Conservation (phyloP, 30 jellyfish, hydroid and myxozoan species). For the Mastigias papua region DNA sequence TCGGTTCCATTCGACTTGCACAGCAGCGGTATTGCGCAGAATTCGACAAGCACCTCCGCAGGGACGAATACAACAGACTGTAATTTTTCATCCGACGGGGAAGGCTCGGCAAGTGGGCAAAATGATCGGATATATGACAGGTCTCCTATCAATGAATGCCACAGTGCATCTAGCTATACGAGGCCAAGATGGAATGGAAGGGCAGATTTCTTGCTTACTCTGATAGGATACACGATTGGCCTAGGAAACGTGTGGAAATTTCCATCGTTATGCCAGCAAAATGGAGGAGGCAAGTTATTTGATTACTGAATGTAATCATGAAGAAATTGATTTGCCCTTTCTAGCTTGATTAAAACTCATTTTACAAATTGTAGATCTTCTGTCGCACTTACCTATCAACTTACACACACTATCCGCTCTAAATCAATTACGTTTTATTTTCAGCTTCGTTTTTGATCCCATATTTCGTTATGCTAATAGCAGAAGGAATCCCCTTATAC, state of each 20-base stretch:
- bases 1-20: conserved; percentile 77
- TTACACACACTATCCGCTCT: neutral
- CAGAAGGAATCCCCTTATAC: conserved; percentile 96
- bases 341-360: too few species aligned
- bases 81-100: conserved; percentile 87
- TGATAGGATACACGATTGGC: conserved; percentile 96
- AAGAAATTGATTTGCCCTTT: too few species aligned
- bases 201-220: conserved; percentile 82
- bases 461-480: conserved; percentile 89
- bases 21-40: conserved; percentile 73
- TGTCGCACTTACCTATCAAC: too few species aligned
- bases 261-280: conserved; percentile 96
- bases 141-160: conserved; percentile 75
- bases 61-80: conserved; percentile 85
- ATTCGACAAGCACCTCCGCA: conserved; percentile 86
- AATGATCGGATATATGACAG: conserved; percentile 45
- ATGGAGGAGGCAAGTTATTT: conserved; percentile 99
- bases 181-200: conserved; percentile 95
- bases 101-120: conserved; percentile 74
- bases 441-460: conserved; percentile 98
- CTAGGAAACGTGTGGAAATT: conserved; percentile 98
- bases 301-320: too few species aligned
- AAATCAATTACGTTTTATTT: neutral
- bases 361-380: too few species aligned
- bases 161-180: conserved; percentile 68